Evolutionary conservation across 2,113 vertebrate species (phyloP).

Genomic region (Oncorhynchus gorbuscha): DNA sequence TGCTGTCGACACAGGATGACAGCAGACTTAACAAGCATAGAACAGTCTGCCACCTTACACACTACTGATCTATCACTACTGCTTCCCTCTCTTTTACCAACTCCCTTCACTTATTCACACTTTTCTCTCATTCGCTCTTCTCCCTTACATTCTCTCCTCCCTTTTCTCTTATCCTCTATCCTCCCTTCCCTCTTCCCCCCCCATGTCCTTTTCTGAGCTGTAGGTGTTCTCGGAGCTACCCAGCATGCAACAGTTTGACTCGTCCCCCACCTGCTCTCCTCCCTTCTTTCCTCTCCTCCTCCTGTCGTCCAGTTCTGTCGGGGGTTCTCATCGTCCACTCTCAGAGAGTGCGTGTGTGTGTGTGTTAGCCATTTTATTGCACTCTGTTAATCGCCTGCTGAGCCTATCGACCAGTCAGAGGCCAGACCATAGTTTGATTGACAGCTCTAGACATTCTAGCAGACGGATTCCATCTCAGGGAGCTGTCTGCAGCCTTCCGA

Average conservation of each 20-base stretch:
- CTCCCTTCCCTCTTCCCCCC: not conserved
- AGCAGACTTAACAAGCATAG: constrained; percentile 11
- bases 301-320: constrained; percentile 6
- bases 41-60: not conserved
- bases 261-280: no score
- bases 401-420: constrained; percentile 24
- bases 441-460: constrained; percentile 37
- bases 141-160: not conserved
- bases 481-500: not conserved
- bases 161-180: constrained; percentile 8
- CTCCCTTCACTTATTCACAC: not conserved
- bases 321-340: not conserved
- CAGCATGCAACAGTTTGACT: no score
- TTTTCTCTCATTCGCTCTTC: constrained; percentile 8
- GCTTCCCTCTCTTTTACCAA: not conserved
- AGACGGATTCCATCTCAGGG: constrained; percentile 13
- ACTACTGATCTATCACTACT: constrained; percentile 15
- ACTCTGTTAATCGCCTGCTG: constrained; percentile 35
- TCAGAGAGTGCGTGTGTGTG: no score
- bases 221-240: not conserved
- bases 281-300: constrained; percentile 15
- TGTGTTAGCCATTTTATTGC: constrained; percentile 16
- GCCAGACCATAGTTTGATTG: constrained; percentile 33
- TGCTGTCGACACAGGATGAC: constrained; percentile 37
- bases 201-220: not conserved